These are phyloP conservation scores for Ovis aries DNA, from an alignment of 2,113 vertebrate species.

Conservation along the genomic window DNA sequence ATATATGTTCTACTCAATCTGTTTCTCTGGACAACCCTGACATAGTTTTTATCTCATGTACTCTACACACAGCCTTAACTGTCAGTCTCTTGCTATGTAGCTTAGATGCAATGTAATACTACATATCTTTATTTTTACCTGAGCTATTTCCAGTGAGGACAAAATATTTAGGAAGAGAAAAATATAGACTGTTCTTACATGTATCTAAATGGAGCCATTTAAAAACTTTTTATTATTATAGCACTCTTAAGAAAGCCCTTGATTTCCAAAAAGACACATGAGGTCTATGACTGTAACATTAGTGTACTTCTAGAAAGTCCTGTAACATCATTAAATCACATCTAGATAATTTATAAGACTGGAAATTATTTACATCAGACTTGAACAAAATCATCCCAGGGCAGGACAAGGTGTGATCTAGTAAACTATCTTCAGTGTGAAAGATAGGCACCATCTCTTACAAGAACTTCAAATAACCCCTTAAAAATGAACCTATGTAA, in stretches of 20 bases:
- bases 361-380: conserved; percentile 28
- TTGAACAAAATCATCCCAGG: conserved; percentile 16
- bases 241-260: background rate
- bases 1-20: background rate
- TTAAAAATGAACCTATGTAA: background rate
- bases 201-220: background rate
- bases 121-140: background rate
- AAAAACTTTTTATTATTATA: background rate
- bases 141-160: background rate
- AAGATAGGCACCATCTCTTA: background rate
- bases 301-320: background rate
- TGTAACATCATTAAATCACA: conserved; percentile 23
- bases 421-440: background rate
- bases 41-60: background rate
- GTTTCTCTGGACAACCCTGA: background rate
- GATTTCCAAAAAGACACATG: background rate
- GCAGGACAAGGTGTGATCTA: background rate
- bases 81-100: background rate
- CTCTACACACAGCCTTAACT: background rate
- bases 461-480: conserved; percentile 22
- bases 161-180: background rate
- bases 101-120: background rate
- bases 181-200: background rate
- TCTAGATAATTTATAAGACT: background rate
- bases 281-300: background rate